These are phyloP conservation scores for Cryptus armator DNA, from an alignment of 2,888 invertebrate species.

Conservation along the genomic window DNA sequence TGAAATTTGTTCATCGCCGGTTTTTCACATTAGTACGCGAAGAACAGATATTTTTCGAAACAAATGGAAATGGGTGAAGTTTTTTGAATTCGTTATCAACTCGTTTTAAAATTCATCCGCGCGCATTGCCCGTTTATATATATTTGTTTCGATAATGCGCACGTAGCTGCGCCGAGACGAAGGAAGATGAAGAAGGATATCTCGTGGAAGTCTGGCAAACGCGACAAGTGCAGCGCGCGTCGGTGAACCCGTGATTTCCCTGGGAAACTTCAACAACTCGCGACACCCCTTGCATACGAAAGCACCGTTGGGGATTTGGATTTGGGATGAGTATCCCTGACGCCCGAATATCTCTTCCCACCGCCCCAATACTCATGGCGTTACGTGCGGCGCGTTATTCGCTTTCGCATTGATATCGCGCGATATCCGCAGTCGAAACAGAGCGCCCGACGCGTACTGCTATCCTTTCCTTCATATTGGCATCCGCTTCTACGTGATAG, in stretches of 20 bases:
- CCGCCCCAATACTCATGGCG: slow-evolving; percentile 22
- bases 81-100: no score
- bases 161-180: slow-evolving; percentile 25
- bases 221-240: slow-evolving; percentile 48
- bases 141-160: slow-evolving; percentile 33
- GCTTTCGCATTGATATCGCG: slow-evolving; percentile 42
- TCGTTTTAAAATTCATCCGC: neutral
- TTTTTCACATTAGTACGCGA: no score
- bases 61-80: no score
- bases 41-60: no score
- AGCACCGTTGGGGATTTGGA: slow-evolving; percentile 56
- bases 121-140: neutral
- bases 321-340: slow-evolving; percentile 40
- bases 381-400: slow-evolving; percentile 53
- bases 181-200: slow-evolving; percentile 15
- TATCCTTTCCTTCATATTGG: neutral
- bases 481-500: neutral
- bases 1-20: no score
- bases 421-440: slow-evolving; percentile 28
- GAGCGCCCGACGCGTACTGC: neutral
- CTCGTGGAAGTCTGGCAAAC: slow-evolving; percentile 33
- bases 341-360: neutral
- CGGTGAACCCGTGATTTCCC: slow-evolving; percentile 48
- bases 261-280: slow-evolving; percentile 57
- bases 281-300: slow-evolving; percentile 63